Evolutionary conservation across 2,888 invertebrate genomes (phyloP), one percentile per base, ranked within the genome.

Genomic region (Macrosiphum euphorbiae): DNA sequence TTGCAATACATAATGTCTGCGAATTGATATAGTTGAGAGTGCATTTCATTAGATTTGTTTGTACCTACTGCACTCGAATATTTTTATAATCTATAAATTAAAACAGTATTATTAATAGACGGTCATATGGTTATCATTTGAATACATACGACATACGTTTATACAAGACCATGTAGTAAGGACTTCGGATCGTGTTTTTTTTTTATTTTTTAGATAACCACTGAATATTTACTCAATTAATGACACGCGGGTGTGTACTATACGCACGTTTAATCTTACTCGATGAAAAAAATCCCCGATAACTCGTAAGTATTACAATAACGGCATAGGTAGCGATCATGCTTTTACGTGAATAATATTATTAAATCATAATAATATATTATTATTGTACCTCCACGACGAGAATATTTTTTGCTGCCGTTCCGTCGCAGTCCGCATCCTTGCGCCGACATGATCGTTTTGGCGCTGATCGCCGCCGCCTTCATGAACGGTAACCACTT

Each of bases 401-500:
- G 28, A 13, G 13, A 47, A 86, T 47, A n/a, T 52, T 20, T n/a
- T n/a, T 50, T 78, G 35, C 20, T 20, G 8, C 78, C 78, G 78
- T 78, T 78, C 78, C 20, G 20, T 35, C 35, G n/a, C 28, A 61
- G 58, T 58, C 44, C 28, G 44, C 5, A 28, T 1, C 16, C 28
- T 28, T 28, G 16, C 28, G 28, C 55, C 5, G 55, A 85, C n/a
- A 92, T 92, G 92, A 50, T 87, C 50, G 87, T 92, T 50, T 87
- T 50, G 28, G 16, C 86, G 35, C 35, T 92, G 47, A 87, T 92
- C n/a, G 92, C 92, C 35, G 92, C 92, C 35, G 92, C 86, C 35
- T 67, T 92, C 28, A 92, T 92, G 92, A 92, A 92, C 50, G 92
- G 92, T 92, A 92, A 92, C 52, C 78, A 78, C 35, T 78, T 78